phyloP scores from a whole-genome alignment of 2,888 invertebrate species.

The Bruchidius siliquastri region DNA sequence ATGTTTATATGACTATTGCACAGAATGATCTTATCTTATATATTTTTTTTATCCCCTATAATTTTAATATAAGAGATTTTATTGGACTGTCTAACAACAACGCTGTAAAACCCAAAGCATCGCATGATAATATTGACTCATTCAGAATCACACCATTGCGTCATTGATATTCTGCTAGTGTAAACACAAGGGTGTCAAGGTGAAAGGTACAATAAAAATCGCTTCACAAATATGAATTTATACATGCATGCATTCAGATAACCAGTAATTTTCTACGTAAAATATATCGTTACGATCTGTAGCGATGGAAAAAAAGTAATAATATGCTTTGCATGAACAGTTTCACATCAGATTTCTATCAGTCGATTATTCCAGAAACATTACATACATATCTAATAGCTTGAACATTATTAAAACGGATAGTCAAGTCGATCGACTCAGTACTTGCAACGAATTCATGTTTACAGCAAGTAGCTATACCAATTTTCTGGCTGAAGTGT shows the following conservation, averaged over 20 bases:
- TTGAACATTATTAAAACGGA: not conserved
- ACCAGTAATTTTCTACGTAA: not conserved
- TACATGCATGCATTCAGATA: not conserved
- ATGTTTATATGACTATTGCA: too few relatives aligned
- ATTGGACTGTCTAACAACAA: too few relatives aligned
- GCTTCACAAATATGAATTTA: not conserved
- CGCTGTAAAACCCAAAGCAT: too few relatives aligned
- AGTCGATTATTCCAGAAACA: not conserved
- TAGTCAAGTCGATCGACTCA: too few relatives aligned
- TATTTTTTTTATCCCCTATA: too few relatives aligned
- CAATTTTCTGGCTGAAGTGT: too few relatives aligned
- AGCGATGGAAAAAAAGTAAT: not conserved
- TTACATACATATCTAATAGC: not conserved
- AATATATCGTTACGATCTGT: not conserved
- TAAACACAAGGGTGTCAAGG: not conserved
- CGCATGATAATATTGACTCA: not conserved
- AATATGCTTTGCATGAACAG: not conserved
- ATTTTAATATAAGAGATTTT: too few relatives aligned
- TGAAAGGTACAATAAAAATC: not conserved
- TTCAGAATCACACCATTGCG: not conserved
- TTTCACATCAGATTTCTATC: not conserved
- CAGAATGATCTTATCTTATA: too few relatives aligned
- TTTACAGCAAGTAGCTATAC: too few relatives aligned
- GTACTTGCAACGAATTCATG: too few relatives aligned
- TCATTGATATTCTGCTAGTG: not conserved